Evolutionary conservation across 2,797 vertebrate species (phyloP), one percentile per base, ranked within the genome.

Genomic region (Diplodus puntazzo): DNA sequence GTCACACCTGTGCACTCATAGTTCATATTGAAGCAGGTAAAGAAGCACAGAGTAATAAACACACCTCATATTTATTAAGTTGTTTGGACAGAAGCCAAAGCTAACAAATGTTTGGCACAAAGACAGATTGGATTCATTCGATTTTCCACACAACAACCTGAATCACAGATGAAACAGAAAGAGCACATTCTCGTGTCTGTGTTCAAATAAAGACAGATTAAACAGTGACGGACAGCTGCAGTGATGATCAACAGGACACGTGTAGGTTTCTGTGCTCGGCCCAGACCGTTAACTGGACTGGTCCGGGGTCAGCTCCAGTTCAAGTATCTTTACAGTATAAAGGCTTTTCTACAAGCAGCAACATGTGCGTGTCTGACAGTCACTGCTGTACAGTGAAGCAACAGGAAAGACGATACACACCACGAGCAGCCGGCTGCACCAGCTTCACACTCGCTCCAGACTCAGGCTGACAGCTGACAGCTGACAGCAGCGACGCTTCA

Each of bases 101-200:
- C 23, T 57, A 0, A 72, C 20, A 57, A 59, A 75, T 39, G 77
- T 71, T 83, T 81, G 80, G 78, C 81, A 80, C 77, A 84, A 18
- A 72, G 59, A 84, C 60, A 12, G 18, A 73, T 2, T 48, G 1
- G 13, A 60, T 79, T 77, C 66, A 52, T 73, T 69, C 0, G 3
- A 67, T 58, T 64, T 74, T 81, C 39, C 46, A 70, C 49, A 60
- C 53, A 34, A 61, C 1, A 0, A 14, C 54, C 58, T 25, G 49
- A 74, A 77, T 58, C 73, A 79, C 78, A 71, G 55, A 69, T 17
- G 20, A 4, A 48, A 63, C 48, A 42, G 2, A 59, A 18, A 60
- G 11, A 70, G 7, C 42, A 63, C 50, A 52, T 17, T 46, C 27
- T 3, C 66, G 75, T n/a, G 27, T 68, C 43, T 58, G 34, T 30